These are phyloP conservation scores for Lordiphosa collinella DNA, from an alignment of 1,140 invertebrate species.

Conservation along the genomic window DNA sequence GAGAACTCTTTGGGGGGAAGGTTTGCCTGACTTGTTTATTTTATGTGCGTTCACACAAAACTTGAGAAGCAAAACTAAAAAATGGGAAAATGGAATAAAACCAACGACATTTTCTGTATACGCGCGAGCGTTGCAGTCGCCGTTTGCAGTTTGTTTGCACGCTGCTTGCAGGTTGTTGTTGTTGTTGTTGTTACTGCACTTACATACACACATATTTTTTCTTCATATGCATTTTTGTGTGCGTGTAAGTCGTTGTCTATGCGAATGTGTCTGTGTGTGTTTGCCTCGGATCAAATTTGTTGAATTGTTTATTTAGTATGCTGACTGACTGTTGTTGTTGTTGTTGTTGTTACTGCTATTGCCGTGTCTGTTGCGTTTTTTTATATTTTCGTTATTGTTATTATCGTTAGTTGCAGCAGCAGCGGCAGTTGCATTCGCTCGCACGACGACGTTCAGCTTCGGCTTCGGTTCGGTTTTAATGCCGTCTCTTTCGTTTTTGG, in stretches of 20 bases:
- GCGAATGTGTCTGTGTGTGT: conserved; percentile 33
- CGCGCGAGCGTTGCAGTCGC: conserved; percentile 26
- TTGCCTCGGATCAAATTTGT: conserved; percentile 77
- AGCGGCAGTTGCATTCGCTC: conserved; percentile 49
- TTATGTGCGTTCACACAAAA: conserved; percentile 64
- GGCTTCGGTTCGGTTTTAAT: conserved; percentile 19
- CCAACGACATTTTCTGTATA: conserved; percentile 68
- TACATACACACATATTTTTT: conserved; percentile 39
- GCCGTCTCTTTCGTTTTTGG: conserved; percentile 67
- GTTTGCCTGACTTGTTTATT: conserved; percentile 36
- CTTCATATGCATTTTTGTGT: conserved; percentile 69
- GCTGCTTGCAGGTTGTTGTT: conserved; percentile 32
- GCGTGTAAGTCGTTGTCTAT: conserved; percentile 61
- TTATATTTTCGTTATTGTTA: conserved; percentile 66
- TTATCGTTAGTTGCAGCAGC: conserved; percentile 66
- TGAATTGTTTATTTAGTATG: conserved; percentile 78
- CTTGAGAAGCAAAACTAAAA: conserved; percentile 37
- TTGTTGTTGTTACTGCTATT: conserved; percentile 46
- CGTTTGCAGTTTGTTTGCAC: conserved; percentile 33
- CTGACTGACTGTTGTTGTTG: conserved; percentile 44
- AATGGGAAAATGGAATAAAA: conserved; percentile 27
- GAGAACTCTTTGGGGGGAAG: background rate
- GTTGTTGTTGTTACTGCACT: conserved; percentile 57
- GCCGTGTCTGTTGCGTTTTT: conserved; percentile 32
- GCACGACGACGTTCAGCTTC: conserved; percentile 12